A percentile compares a stretch with the other conserved stretches of the same genome.
Conservation (phyloP, 2,113 vertebrate genomes). For the Cryptomyrus ogoouensis region DNA sequence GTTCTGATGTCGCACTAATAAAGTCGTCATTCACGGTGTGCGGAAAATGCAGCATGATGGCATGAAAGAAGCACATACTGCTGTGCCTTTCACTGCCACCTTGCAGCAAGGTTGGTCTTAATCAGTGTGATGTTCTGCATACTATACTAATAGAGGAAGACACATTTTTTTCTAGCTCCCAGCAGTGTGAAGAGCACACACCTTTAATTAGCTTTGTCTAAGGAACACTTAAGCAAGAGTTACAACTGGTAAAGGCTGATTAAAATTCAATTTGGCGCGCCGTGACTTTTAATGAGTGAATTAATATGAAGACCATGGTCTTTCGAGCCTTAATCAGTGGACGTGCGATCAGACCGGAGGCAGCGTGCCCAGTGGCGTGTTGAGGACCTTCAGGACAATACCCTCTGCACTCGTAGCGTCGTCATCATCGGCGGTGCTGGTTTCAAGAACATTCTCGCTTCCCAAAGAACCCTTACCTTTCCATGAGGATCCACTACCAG, state of each 20-base stretch:
- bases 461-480: not conserved
- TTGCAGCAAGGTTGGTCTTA: not conserved
- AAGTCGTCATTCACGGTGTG: not conserved
- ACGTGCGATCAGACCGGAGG: not conserved
- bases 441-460: not conserved
- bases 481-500: not conserved
- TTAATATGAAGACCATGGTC: not conserved
- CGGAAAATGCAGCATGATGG: not conserved
- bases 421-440: not conserved
- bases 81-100: not conserved
- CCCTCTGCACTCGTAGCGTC: not conserved
- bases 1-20: not conserved
- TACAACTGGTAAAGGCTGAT: constrained; percentile 5
- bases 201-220: not conserved
- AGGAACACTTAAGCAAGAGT: not conserved
- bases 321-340: not conserved
- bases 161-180: not conserved
- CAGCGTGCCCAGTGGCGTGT: not conserved
- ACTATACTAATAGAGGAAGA: not conserved
- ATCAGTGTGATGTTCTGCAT: not conserved
- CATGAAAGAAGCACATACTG: not conserved
- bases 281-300: constrained; percentile 2
- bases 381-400: not conserved
- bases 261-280: not conserved
- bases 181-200: not conserved